These are phyloP conservation scores for Lepus europaeus DNA, from an alignment of 2,113 vertebrate species.

Conservation along the genomic window DNA sequence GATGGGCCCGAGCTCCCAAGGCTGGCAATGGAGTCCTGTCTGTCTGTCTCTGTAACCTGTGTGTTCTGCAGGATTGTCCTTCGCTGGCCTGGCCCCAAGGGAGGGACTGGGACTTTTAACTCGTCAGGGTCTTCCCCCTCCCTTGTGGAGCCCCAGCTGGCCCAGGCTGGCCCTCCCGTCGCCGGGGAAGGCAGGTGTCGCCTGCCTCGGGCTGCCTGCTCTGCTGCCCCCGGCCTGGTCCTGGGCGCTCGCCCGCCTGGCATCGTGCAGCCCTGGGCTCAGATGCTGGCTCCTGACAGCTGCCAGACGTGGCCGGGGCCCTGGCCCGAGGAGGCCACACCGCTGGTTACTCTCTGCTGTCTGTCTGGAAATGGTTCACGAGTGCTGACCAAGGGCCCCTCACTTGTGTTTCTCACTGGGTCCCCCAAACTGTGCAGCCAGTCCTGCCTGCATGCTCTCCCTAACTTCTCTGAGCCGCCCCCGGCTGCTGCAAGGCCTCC, in stretches of 20 bases:
- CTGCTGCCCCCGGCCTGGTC: background rate
- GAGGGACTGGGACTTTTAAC: background rate
- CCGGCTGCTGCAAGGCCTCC: background rate
- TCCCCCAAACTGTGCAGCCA: background rate
- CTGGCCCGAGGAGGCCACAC: background rate
- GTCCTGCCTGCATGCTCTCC: no score
- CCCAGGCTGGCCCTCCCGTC: background rate
- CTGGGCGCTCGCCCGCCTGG: background rate
- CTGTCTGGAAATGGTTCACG: background rate
- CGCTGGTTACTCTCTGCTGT: no score
- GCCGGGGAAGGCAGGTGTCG: background rate
- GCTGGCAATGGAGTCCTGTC: background rate
- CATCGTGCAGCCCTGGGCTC: background rate
- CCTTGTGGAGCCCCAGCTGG: accelerated
- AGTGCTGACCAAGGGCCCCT: background rate
- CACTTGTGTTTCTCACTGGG: background rate
- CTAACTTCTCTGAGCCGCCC: background rate
- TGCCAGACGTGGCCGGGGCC: background rate
- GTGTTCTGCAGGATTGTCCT: background rate
- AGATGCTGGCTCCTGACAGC: no score
- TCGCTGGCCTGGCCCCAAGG: background rate
- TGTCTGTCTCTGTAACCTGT: accelerated
- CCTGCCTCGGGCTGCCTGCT: background rate
- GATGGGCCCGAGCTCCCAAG: accelerated
- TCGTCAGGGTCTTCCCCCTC: background rate